phyloP scores from a whole-genome alignment of 2,888 invertebrate genomes.

The Zaprionus lineosus region DNA sequence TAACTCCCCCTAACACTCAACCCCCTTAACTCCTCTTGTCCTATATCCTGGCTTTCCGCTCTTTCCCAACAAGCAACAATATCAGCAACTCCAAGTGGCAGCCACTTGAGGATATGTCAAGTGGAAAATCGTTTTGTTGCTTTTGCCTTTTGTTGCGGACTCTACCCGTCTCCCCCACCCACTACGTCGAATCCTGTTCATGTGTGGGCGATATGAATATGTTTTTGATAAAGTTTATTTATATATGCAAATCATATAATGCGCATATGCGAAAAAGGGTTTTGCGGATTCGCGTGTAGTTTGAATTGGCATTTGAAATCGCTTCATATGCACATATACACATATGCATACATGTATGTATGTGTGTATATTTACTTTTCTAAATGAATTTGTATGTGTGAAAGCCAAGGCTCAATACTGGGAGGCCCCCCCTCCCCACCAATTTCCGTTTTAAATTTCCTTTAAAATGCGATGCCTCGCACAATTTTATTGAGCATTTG shows the following conservation, averaged over 20 bases:
- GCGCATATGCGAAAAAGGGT: conserved; percentile 40
- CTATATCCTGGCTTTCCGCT: too few relatives aligned
- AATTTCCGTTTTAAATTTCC: conserved; percentile 64
- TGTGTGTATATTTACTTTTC: conserved; percentile 6
- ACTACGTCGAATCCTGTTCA: conserved; percentile 30
- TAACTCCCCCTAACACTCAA: too few relatives aligned
- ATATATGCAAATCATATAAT: conserved; percentile 67
- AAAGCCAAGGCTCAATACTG: too few relatives aligned
- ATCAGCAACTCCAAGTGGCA: conserved; percentile 39
- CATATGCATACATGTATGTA: conserved; percentile 11
- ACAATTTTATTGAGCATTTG: too few relatives aligned
- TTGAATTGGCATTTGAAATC: conserved; percentile 32
- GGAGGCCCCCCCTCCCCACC: conserved; percentile 15
- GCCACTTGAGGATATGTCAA: conserved; percentile 76
- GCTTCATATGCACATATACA: too few relatives aligned
- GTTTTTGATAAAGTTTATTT: conserved; percentile 71
- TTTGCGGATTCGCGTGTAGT: conserved; percentile 29
- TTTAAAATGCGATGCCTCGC: conserved; percentile 30
- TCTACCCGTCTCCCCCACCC: neutral
- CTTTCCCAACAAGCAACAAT: too few relatives aligned
- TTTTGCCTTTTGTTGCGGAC: conserved; percentile 14
- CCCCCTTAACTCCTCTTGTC: too few relatives aligned
- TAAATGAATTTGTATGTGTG: neutral
- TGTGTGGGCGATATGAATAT: conserved; percentile 62
- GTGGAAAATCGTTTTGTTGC: conserved; percentile 75